Evolutionary conservation across 1,140 invertebrate genomes (phyloP).

Genomic region (Brachionus plicatilis): DNA sequence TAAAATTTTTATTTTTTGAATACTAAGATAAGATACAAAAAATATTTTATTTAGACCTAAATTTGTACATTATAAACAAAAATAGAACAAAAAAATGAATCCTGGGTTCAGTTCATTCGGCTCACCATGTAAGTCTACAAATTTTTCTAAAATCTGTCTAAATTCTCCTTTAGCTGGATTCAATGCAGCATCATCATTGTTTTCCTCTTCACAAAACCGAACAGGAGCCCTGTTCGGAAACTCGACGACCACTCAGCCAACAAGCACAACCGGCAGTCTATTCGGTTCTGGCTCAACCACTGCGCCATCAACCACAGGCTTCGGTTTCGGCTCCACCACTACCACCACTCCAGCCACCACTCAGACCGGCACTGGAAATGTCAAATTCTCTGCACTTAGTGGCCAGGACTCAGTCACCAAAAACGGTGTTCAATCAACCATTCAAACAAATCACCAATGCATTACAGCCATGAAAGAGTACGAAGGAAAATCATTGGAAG

Average conservation of each 20-base stretch:
- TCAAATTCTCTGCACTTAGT: slow-evolving; percentile 78
- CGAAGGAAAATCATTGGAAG: slow-evolving; percentile 78
- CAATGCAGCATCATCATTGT: neutral
- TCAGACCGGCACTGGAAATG: slow-evolving; percentile 57
- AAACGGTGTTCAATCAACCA: slow-evolving; percentile 70
- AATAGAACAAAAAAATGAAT: neutral
- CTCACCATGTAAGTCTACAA: neutral
- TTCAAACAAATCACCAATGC: slow-evolving; percentile 84
- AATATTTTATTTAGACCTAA: neutral
- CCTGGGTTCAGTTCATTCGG: neutral
- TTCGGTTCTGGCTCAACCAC: slow-evolving; percentile 41
- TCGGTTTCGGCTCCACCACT: slow-evolving; percentile 44
- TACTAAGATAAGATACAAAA: neutral
- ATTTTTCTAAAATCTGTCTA: neutral
- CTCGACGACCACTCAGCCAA: slow-evolving; percentile 35
- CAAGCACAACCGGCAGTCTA: slow-evolving; percentile 12
- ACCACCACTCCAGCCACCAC: slow-evolving; percentile 22
- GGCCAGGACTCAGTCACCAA: slow-evolving; percentile 83
- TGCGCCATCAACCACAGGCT: slow-evolving; percentile 35
- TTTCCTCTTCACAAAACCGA: slow-evolving; percentile 5
- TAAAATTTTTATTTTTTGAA: neutral
- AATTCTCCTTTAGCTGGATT: neutral
- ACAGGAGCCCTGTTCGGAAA: slow-evolving; percentile 14
- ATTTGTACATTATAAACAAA: neutral
- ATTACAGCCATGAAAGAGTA: slow-evolving; percentile 98